Conservation (phyloP, 2,113 vertebrate genomes). For the Spermophilus dauricus region DNA sequence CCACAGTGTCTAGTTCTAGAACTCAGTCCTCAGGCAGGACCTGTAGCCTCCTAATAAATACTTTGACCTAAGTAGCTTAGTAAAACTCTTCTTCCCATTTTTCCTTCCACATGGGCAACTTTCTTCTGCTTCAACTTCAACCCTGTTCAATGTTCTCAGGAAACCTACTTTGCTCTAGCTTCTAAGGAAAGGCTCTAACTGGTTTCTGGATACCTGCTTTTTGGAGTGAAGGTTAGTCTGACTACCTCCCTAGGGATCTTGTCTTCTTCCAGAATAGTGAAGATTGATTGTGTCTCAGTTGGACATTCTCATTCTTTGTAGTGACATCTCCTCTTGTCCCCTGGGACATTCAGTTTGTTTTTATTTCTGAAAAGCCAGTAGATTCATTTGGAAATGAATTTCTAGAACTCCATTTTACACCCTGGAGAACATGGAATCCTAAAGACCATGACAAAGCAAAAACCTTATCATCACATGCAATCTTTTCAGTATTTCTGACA, state of each 20-base stretch:
- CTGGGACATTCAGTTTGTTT: background rate
- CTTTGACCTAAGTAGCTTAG: background rate
- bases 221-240: background rate
- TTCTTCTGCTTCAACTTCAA: background rate
- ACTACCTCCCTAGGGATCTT: background rate
- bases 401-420: background rate
- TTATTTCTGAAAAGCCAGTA: background rate
- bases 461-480: background rate
- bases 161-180: background rate
- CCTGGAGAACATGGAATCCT: background rate
- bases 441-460: conserved; percentile 19
- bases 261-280: background rate
- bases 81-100: background rate
- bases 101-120: background rate
- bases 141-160: background rate
- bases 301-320: background rate
- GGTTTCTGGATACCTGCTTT: background rate
- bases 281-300: background rate
- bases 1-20: background rate
- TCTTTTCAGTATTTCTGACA: background rate
- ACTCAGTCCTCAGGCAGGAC: background rate
- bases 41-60: background rate
- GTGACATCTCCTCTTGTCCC: background rate
- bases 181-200: background rate
- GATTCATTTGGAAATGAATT: background rate